Evolutionary conservation across 2,888 invertebrate species (phyloP), one percentile per base, ranked within the genome.

Genomic region (Watsonalla binaria): DNA sequence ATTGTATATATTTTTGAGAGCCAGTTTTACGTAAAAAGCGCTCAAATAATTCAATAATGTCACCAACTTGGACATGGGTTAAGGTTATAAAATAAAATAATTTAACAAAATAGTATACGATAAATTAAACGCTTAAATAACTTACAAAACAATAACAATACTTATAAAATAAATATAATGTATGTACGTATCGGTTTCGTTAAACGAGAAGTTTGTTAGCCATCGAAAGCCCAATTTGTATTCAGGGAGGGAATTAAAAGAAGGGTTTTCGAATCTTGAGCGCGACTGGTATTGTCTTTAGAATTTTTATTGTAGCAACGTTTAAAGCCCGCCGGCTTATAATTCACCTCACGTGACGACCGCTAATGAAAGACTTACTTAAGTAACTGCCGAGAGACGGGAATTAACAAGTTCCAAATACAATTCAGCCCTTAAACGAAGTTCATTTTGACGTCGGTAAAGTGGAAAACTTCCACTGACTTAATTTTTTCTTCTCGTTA

Each of bases 301-400:
- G 69, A 80, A 76, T 82, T 82, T 85, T 83, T 67, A 58, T 42
- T 42, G 78, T 66, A 58, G 52, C 60, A 71, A 76, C 71, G 72
- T 80, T 76, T 74, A 77, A 80, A 84, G 77, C 66, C 73, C 65
- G 51, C 58, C 52, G 62, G 63, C 68, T 84, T 83, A 78, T 76
- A 76, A 90, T 90, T 88, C 89, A 65, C 57, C 70, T 78, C 90
- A 87, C 89, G 90, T 81, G 85, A 78, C 74, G 75, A 76, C 74
- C 82, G 81, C 87, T 90, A 90, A 90, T 88, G 89, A 90, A 88
- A 87, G 86, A 82, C 88, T 86, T 80, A 81, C 83, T 88, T 86
- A 87, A 87, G 82, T 80, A 82, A 84, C 82, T 76, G 78, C 76
- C 79, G 66, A 74, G 72, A 82, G 84, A 80, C 82, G 76, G 68